Evolutionary conservation across 2,113 vertebrate genomes (phyloP).

Genomic region (Chloropsis cyanopogon): DNA sequence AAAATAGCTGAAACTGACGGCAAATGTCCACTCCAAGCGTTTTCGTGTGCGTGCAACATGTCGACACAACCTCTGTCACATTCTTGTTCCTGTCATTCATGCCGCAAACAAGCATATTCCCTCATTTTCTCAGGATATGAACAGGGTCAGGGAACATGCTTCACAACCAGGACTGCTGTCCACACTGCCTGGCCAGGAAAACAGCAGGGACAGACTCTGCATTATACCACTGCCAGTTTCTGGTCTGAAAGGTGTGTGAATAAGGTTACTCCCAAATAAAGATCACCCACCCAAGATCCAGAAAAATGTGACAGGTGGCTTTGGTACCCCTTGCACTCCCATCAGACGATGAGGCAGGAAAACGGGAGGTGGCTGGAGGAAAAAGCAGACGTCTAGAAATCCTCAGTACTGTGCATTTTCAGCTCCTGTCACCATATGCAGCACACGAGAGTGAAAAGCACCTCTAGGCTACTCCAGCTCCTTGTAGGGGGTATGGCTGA

Average conservation of each 20-base stretch:
- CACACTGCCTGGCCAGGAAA: background rate
- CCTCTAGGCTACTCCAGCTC: constrained; percentile 47
- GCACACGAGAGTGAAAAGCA: background rate
- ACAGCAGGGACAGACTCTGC: constrained; percentile 6
- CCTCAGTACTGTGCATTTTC: background rate
- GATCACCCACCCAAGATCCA: background rate
- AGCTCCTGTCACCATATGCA: background rate
- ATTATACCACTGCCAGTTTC: background rate
- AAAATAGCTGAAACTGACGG: background rate
- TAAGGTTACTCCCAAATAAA: background rate
- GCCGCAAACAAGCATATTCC: background rate
- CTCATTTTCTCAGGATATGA: background rate
- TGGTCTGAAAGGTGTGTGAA: background rate
- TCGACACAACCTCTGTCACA: background rate
- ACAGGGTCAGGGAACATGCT: background rate
- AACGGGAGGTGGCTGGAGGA: background rate
- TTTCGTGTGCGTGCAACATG: background rate
- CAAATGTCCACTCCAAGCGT: background rate
- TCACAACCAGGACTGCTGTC: background rate
- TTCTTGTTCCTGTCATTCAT: background rate
- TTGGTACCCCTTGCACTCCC: background rate
- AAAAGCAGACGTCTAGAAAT: background rate
- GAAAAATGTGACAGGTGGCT: background rate
- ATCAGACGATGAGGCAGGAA: background rate
- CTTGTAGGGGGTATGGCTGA: constrained; percentile 4